Evolutionary conservation across 2,797 vertebrate genomes (phyloP).

Genomic region (Sparus aurata): DNA sequence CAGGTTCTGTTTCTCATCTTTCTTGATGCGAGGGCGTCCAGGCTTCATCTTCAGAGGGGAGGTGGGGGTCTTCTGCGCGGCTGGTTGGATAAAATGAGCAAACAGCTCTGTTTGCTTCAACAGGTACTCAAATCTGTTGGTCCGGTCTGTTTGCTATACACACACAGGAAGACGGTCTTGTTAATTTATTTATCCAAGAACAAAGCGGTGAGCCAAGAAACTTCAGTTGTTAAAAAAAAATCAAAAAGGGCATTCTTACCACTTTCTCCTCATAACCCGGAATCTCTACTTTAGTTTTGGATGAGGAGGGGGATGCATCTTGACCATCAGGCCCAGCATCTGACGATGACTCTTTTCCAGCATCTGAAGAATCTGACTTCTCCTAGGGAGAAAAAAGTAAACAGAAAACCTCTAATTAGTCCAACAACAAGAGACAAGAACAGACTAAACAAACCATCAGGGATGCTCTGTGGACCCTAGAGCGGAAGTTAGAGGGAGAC

Average conservation of each 20-base stretch:
- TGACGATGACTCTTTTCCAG: constrained; percentile 82
- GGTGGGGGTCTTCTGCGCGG: constrained; percentile 98
- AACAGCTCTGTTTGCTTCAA: constrained; percentile 99
- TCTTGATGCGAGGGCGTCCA: constrained; percentile 96
- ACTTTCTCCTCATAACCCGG: constrained; percentile 98
- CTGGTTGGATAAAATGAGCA: constrained; percentile 99
- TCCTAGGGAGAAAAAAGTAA: constrained; percentile 57
- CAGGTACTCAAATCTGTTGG: constrained; percentile 99
- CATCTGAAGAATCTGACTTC: constrained; percentile 83
- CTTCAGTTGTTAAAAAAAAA: background rate
- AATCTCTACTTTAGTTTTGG: constrained; percentile 87
- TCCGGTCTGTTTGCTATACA: constrained; percentile 94
- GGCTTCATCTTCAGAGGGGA: constrained; percentile 99
- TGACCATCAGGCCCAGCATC: constrained; percentile 82
- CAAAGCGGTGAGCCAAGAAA: background rate
- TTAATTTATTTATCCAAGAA: background rate
- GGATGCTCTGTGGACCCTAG: background rate
- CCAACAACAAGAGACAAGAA: background rate
- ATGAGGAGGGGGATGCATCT: constrained; percentile 88
- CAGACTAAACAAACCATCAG: background rate
- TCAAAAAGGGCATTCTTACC: constrained; percentile 81
- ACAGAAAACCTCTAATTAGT: constrained; percentile 1
- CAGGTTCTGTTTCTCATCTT: constrained; percentile 98
- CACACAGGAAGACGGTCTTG: constrained; percentile 24
- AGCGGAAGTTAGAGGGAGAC: background rate